These are phyloP conservation scores for Myiozetetes cayanensis DNA, from an alignment of 2,113 vertebrate genomes.

Conservation along the genomic window DNA sequence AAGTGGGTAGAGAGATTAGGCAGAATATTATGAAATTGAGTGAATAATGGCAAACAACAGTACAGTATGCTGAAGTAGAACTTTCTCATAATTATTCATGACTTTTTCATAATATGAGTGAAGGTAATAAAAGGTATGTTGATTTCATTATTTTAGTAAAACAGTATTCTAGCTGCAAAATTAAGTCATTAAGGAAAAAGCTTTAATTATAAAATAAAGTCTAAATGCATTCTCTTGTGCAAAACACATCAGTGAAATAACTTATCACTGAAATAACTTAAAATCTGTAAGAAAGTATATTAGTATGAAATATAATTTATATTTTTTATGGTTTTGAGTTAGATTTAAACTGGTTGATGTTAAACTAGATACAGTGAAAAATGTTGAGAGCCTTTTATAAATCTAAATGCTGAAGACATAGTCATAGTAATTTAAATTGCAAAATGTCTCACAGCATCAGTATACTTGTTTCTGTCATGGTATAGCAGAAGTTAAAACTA, in stretches of 20 bases:
- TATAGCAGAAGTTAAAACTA: neutral
- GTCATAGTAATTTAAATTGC: conserved; percentile 41
- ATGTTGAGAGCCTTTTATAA: neutral
- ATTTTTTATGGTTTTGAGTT: neutral
- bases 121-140: neutral
- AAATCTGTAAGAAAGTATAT: neutral
- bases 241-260: conserved; percentile 21
- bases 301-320: conserved; percentile 3
- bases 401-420: neutral
- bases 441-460: conserved; percentile 33
- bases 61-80: neutral
- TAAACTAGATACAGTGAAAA: neutral
- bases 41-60: neutral
- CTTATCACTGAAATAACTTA: conserved; percentile 37
- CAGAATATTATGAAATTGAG: neutral
- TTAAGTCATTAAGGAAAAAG: conserved; percentile 29
- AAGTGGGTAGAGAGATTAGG: neutral
- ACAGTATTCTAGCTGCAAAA: neutral
- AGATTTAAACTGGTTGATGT: neutral
- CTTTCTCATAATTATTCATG: neutral
- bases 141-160: neutral
- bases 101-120: neutral
- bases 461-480: neutral
- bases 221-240: neutral
- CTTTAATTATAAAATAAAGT: conserved; percentile 21